Conservation (phyloP, 2,888 invertebrate species). For the Phyto melanocephala region DNA sequence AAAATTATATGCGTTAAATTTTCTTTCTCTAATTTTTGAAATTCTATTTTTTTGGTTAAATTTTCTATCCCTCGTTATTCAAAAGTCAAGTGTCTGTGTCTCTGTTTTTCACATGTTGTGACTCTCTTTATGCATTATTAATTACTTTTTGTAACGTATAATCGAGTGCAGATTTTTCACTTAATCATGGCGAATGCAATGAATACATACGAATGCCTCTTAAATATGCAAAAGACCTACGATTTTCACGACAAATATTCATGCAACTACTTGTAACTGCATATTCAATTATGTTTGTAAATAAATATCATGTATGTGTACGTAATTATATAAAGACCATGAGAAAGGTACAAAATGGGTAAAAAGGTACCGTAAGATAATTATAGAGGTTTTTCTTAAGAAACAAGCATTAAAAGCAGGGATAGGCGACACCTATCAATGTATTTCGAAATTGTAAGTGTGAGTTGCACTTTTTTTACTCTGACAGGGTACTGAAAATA, state of each 20-base stretch:
- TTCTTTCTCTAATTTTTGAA: no score
- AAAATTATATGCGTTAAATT: no score
- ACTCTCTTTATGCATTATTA: constrained; percentile 18
- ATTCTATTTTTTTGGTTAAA: background rate
- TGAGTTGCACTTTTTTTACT: no score
- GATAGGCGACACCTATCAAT: no score
- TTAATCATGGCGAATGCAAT: constrained; percentile 25
- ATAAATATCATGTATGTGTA: background rate
- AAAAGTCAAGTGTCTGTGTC: background rate
- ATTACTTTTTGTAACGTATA: constrained; percentile 19
- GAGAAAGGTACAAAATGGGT: background rate
- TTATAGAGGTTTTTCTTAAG: background rate
- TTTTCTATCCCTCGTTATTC: background rate
- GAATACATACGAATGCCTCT: background rate
- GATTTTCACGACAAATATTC: background rate
- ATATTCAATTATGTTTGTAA: background rate
- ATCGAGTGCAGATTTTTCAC: constrained; percentile 26
- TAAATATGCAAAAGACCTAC: constrained; percentile 37
- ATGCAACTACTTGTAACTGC: constrained; percentile 7
- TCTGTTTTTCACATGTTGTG: background rate
- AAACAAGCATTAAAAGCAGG: background rate
- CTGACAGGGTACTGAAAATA: no score
- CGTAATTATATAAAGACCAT: background rate
- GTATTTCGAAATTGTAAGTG: no score
- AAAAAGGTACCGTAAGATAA: background rate